These are phyloP conservation scores for Parnassius mnemosyne DNA, from an alignment of 2,888 invertebrate species.

Conservation along the genomic window DNA sequence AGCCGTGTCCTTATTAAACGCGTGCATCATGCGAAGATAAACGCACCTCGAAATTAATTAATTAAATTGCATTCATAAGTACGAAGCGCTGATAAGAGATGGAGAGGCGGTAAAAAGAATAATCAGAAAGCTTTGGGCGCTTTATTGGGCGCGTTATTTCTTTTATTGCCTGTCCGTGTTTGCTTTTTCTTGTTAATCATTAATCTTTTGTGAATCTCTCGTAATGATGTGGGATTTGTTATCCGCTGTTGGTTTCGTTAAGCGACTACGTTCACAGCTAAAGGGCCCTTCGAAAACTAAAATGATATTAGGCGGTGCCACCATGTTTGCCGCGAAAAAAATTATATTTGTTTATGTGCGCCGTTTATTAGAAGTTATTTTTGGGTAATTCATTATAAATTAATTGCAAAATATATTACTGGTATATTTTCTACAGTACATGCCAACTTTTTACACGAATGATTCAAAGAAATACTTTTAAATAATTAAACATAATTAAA, in stretches of 20 bases:
- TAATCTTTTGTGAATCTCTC: slow-evolving; percentile 32
- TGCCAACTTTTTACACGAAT: too few relatives aligned
- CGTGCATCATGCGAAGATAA: slow-evolving; percentile 70
- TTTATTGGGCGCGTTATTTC: slow-evolving; percentile 51
- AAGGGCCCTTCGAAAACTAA: neutral
- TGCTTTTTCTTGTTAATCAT: slow-evolving; percentile 37
- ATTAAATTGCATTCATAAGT: slow-evolving; percentile 68
- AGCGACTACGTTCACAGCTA: neutral
- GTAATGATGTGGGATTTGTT: slow-evolving; percentile 30
- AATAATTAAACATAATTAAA: too few relatives aligned
- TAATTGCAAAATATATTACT: too few relatives aligned
- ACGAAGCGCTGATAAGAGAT: slow-evolving; percentile 33
- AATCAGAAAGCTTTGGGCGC: slow-evolving; percentile 36
- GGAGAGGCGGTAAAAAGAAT: slow-evolving; percentile 40
- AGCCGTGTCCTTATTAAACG: slow-evolving; percentile 61
- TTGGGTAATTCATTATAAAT: too few relatives aligned
- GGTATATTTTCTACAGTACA: too few relatives aligned
- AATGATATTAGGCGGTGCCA: neutral
- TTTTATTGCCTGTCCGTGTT: slow-evolving; percentile 38
- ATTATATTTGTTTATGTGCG: too few relatives aligned
- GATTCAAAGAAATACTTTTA: too few relatives aligned
- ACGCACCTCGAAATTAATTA: slow-evolving; percentile 74
- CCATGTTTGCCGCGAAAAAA: neutral
- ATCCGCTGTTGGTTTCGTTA: slow-evolving; percentile 2
- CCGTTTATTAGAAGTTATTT: too few relatives aligned